Evolutionary conservation across 2,113 vertebrate genomes (phyloP).

Genomic region (Rhineura floridana): DNA sequence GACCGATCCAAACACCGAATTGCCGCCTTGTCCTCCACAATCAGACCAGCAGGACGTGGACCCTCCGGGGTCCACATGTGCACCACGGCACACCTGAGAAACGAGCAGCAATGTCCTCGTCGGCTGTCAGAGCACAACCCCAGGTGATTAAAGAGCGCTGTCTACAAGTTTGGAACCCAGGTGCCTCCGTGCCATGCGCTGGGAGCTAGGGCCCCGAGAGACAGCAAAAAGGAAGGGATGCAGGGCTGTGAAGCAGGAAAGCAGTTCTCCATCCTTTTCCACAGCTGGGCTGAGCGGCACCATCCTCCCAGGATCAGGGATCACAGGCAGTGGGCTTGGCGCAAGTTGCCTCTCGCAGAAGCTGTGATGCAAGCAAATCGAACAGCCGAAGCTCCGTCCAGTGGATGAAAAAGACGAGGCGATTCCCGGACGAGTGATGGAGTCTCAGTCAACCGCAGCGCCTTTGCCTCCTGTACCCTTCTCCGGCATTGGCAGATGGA

Average conservation of each 20-base stretch:
- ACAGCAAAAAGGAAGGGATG: not conserved
- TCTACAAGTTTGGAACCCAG: not conserved
- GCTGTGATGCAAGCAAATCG: too few species aligned
- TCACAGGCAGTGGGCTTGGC: too few species aligned
- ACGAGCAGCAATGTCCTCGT: too few species aligned
- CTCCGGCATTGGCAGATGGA: not conserved
- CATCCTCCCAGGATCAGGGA: too few species aligned
- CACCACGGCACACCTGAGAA: too few species aligned
- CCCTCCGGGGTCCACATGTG: not conserved
- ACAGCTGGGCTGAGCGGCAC: not conserved
- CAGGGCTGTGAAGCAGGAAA: too few species aligned
- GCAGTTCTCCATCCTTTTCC: not conserved
- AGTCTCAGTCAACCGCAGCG: not conserved
- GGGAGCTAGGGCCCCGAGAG: rapidly evolving
- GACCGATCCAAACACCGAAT: not conserved
- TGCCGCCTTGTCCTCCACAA: not conserved
- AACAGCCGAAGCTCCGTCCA: not conserved
- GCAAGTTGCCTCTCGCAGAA: not conserved
- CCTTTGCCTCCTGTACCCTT: too few species aligned
- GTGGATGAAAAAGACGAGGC: rapidly evolving
- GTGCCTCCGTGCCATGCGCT: not conserved
- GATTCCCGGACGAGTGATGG: not conserved
- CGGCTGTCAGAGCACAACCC: not conserved
- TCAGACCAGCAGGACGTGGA: not conserved
- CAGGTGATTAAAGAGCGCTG: too few species aligned